Evolutionary conservation across 2,888 invertebrate species (phyloP), one percentile per base, ranked within the genome.

Genomic region (Apocheima hispidaria): DNA sequence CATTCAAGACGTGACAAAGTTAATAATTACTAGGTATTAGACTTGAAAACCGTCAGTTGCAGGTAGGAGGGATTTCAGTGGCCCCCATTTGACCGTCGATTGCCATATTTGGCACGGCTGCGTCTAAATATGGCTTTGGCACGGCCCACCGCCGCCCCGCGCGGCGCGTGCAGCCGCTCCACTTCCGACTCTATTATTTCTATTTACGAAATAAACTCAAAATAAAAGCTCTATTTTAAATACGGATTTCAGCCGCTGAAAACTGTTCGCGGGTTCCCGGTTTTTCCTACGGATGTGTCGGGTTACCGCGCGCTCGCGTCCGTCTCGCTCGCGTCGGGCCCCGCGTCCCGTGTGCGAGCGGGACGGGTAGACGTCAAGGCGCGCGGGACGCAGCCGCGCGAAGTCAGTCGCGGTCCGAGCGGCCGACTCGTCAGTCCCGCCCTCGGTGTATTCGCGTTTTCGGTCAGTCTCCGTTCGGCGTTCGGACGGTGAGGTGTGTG

Each of bases 101-200:
- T 94, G 93, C 96, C 96, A 94, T 96, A 96, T 96, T 96, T 95
- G 96, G 96, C 93, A 95, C 93, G 94, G 94, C 93, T 93, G 94
- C 93, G 94, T 95, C 96, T 96, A 96, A 96, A 96, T 96, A 96
- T 95, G 96, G 96, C 94, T 94, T 94, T 94, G 94, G 95, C 94
- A 93, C 94, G 88, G 94, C 93, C 94, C 95, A 94, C 94, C 94
- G 94, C 94, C 88, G 94, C 94, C 88, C 90, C 83, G 81, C 84
- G 63, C 65, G 64, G 79, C 66, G 63, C 82, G 85, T 69, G 76
- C 73, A 82, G 78, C 73, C 85, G 89, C 84, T 84, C 85, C 78
- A 88, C 90, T 89, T 90, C 90, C 92, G 86, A 89, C 84, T 90
- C 90, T 91, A 92, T 92, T 92, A 92, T 90, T 92, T 92, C 92